Base-by-base conservation (phyloP, 2,888 invertebrate species). In the Monochamus alternatus region DNA sequence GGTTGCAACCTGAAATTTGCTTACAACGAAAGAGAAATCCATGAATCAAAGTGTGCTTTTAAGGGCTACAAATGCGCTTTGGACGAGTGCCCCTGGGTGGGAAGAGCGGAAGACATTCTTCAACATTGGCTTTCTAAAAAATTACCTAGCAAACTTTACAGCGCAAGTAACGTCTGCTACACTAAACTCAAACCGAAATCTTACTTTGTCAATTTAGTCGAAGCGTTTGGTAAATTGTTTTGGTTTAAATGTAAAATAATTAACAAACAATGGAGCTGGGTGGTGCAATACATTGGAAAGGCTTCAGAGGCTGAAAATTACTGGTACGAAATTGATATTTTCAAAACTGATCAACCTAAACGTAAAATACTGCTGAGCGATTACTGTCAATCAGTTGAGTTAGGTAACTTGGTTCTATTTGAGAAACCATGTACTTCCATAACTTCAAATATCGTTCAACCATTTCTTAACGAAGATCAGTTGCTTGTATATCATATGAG, bases 181-280 rank as follows among this genome's bases (percentile, higher is more conserved):
- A 81, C 80, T 10, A 83, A 81, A 75, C 77, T 84, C 66, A 84
- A 82, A 66, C 47, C 78, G 1, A 82, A 82, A 66, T 76, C 78
- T 3, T 82, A 78, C 44, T 83, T 81, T 71, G 81, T 79, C 9
- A 83, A 84, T 66, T 76, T 84, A 47, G 76, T 83, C 5, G 74
- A 83, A 52, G 82, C 82, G 12, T 80, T 80, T 52, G 73, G 77
- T 55, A 75, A 81, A 64, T 32, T 83, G 32, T 84, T 84, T 73
- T 84, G 84, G 84, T 84, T 83, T 72, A 84, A 84, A 75, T 82
- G 81, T 59, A 83, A 83, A 71, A 51, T 78, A n/a, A 71, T 62
- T 4, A 80, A 80, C 31, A 74, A 78, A 30, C 81, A 79, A 70
- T 60, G 83, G 12, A 83, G 64, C 67, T 84, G 83, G 82, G 81